A percentile compares a stretch with the other conserved stretches of the same genome.
Evolutionary conservation across 1,140 invertebrate species (phyloP).

Genomic region (Papilio helenus): DNA sequence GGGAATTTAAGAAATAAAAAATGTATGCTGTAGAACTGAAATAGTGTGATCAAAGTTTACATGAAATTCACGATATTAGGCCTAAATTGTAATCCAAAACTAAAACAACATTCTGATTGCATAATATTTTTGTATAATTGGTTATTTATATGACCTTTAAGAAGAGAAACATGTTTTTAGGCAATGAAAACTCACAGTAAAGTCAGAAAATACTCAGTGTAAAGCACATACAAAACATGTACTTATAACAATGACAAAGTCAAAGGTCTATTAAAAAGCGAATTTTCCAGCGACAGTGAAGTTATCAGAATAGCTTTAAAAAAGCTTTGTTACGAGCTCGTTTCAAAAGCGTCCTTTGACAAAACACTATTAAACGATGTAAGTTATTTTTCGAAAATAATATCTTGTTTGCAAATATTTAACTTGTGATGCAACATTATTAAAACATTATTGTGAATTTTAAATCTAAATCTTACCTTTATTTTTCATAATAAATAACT

Average conservation of each 20-base stretch:
- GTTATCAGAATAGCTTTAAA: constrained; percentile 19
- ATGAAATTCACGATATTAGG: too few species aligned
- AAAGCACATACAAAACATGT: background rate
- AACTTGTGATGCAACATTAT: background rate
- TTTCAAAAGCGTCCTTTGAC: constrained; percentile 21
- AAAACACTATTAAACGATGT: constrained; percentile 1
- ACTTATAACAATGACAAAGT: background rate
- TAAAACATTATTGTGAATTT: background rate
- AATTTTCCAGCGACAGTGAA: constrained; percentile 1
- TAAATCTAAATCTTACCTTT: too few species aligned
- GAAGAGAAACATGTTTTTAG: background rate
- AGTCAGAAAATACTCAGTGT: too few species aligned
- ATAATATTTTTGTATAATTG: background rate
- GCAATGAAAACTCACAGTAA: too few species aligned
- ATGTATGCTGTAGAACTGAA: too few species aligned
- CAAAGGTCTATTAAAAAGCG: background rate
- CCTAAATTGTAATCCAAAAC: too few species aligned
- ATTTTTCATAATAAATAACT: too few species aligned
- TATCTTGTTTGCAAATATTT: background rate
- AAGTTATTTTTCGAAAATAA: constrained; percentile 14
- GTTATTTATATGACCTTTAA: background rate
- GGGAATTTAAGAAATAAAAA: too few species aligned
- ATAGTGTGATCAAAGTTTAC: too few species aligned
- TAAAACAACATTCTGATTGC: background rate
- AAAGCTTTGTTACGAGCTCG: constrained; percentile 18